phyloP scores from a whole-genome alignment of 2,113 vertebrate genomes.

The Semnornis frantzii region DNA sequence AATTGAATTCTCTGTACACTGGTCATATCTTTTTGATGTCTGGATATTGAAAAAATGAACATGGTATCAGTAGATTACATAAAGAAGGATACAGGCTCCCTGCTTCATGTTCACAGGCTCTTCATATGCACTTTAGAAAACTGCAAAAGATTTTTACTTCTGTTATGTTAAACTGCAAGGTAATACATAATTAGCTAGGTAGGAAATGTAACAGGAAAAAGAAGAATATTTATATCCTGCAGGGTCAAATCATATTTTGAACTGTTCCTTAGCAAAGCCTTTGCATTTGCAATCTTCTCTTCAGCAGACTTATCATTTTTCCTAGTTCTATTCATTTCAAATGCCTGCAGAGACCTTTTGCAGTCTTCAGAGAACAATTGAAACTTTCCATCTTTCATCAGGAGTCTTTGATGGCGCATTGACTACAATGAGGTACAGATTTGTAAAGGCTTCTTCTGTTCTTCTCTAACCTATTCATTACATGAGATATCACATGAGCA shows the following conservation, averaged over 20 bases:
- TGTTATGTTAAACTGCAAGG: not conserved
- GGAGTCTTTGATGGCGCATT: not conserved
- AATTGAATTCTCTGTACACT: constrained; percentile 18
- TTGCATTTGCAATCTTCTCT: constrained; percentile 2
- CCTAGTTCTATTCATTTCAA: constrained; percentile 26
- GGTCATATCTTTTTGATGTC: not conserved
- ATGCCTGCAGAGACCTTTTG: constrained; percentile 37
- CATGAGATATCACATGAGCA: not conserved
- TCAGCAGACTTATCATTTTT: not conserved
- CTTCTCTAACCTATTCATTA: constrained; percentile 29
- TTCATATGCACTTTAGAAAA: constrained; percentile 4
- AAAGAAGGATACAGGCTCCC: not conserved
- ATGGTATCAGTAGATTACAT: not conserved
- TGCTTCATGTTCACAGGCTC: not conserved
- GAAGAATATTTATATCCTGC: constrained; percentile 27
- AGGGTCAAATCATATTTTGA: constrained; percentile 17
- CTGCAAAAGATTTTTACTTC: not conserved
- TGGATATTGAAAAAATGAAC: not conserved
- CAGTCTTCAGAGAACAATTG: constrained; percentile 31
- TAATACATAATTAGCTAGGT: constrained; percentile 35
- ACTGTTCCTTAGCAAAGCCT: not conserved
- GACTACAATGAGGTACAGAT: constrained; percentile 24
- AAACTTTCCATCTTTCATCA: constrained; percentile 14
- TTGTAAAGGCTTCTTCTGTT: constrained; percentile 13
- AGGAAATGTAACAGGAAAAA: constrained; percentile 11